Evolutionary conservation across 2,797 vertebrate species (phyloP).

Genomic region (Eulemur mongoz): DNA sequence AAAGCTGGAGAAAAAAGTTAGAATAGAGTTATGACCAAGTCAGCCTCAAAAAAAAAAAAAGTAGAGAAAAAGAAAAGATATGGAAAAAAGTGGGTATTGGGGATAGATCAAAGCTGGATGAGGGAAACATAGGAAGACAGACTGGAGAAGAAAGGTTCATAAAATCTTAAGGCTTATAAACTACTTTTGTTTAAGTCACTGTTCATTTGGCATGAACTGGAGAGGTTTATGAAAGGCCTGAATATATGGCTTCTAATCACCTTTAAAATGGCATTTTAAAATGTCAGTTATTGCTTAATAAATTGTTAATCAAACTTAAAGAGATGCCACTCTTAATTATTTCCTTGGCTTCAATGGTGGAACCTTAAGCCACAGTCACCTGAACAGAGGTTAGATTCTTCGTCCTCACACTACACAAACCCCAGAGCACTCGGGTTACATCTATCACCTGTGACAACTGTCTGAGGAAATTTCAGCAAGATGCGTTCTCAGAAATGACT

Average conservation of each 20-base stretch:
- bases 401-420: not conserved
- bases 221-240: not conserved
- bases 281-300: slow-evolving; percentile 43
- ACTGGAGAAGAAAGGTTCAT: not conserved
- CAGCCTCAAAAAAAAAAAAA: not conserved
- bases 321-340: slow-evolving; percentile 7
- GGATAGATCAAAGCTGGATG: not conserved
- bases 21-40: not conserved
- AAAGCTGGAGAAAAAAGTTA: not conserved
- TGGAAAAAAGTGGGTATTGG: not conserved
- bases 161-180: slow-evolving; percentile 10
- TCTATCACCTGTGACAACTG: not conserved
- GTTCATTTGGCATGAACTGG: slow-evolving; percentile 3
- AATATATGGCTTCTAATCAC: slow-evolving; percentile 27
- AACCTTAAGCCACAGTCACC: not conserved
- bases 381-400: slow-evolving; percentile 26
- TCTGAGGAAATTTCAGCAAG: not conserved
- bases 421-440: not conserved
- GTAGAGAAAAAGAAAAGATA: not conserved
- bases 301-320: slow-evolving; percentile 39
- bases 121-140: not conserved
- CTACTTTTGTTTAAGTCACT: slow-evolving; percentile 23
- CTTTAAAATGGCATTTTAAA: slow-evolving; percentile 34
- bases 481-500: not conserved
- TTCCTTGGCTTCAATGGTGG: not conserved